Evolutionary conservation across 2,888 invertebrate species (phyloP).

Genomic region (Psococerastis gibbosa): DNA sequence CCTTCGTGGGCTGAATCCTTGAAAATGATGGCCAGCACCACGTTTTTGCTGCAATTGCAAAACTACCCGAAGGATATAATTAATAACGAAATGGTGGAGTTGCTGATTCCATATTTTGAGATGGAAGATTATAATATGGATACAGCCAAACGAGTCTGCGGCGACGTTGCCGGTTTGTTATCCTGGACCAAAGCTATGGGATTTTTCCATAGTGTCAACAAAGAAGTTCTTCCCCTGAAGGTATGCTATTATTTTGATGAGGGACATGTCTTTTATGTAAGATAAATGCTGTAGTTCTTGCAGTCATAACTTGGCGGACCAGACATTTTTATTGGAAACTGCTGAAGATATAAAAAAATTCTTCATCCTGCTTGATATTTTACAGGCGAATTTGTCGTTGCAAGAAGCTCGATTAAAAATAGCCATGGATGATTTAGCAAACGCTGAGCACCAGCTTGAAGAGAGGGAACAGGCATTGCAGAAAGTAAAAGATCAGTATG

Average conservation of each 20-base stretch:
- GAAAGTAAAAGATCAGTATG: slow-evolving; percentile 82
- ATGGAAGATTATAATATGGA: slow-evolving; percentile 98
- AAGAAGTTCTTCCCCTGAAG: slow-evolving; percentile 86
- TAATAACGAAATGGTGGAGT: slow-evolving; percentile 92
- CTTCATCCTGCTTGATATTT: too few relatives aligned
- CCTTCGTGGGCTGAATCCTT: slow-evolving; percentile 94
- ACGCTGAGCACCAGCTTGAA: slow-evolving; percentile 71
- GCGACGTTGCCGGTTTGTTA: slow-evolving; percentile 84
- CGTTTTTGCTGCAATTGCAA: slow-evolving; percentile 76
- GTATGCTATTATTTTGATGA: slow-evolving; percentile 19
- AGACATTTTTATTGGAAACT: too few relatives aligned
- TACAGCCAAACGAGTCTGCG: slow-evolving; percentile 85
- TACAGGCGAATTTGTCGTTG: slow-evolving; percentile 58
- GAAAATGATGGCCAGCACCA: slow-evolving; percentile 94
- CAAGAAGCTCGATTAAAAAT: slow-evolving; percentile 79
- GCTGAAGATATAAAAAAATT: too few relatives aligned
- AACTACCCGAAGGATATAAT: slow-evolving; percentile 93
- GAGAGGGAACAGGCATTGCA: slow-evolving; percentile 80
- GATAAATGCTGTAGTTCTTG: too few relatives aligned
- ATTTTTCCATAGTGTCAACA: slow-evolving; percentile 89
- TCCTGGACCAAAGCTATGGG: slow-evolving; percentile 96
- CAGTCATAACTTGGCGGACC: too few relatives aligned
- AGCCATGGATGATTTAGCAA: slow-evolving; percentile 77
- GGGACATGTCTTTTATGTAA: not conserved
- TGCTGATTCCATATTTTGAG: slow-evolving; percentile 75